A percentile compares a stretch with the other conserved stretches of the same genome.
phyloP scores from a whole-genome alignment of 2,797 vertebrate genomes.

The Peromyscus melanophrys region DNA sequence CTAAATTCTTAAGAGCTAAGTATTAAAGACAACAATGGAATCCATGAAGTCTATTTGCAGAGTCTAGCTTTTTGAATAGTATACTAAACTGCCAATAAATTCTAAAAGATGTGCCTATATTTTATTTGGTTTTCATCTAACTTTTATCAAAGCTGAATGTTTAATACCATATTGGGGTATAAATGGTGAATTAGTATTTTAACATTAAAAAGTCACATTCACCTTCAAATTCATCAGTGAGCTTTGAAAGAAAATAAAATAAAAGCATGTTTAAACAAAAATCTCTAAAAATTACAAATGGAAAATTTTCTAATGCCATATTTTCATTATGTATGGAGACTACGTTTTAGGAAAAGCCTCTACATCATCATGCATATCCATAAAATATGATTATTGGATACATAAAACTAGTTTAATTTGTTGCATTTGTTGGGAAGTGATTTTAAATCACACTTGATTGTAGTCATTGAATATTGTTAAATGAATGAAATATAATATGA shows the following conservation, averaged over 20 bases:
- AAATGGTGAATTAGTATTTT: not conserved
- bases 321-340: constrained; percentile 32
- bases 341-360: not conserved
- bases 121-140: constrained; percentile 13
- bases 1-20: not conserved
- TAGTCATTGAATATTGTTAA: not conserved
- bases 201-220: not conserved
- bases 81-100: not conserved
- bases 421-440: not conserved
- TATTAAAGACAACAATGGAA: not conserved
- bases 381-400: constrained; percentile 26
- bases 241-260: constrained; percentile 18
- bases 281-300: not conserved
- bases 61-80: not conserved
- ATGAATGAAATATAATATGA: not conserved
- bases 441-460: constrained; percentile 56
- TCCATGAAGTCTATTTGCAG: not conserved
- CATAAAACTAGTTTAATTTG: constrained; percentile 1
- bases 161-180: not conserved
- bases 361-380: not conserved
- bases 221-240: not conserved
- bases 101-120: not conserved
- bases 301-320: not conserved
- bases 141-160: not conserved
- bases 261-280: constrained; percentile 23